Evolutionary conservation across 2,888 invertebrate genomes (phyloP).

Genomic region (Erebia palarica): DNA sequence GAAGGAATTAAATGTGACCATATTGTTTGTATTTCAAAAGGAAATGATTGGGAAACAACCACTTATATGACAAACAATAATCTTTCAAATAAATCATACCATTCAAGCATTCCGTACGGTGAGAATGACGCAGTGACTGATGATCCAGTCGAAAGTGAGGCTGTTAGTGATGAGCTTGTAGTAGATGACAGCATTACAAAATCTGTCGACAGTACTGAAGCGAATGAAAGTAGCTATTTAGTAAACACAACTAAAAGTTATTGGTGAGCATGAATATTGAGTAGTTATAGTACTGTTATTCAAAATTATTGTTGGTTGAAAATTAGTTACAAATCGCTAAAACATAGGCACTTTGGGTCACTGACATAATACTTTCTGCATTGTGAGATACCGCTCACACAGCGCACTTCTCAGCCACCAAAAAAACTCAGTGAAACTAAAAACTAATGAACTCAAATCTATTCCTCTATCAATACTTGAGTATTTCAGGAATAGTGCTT

Average conservation of each 20-base stretch:
- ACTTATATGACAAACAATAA: conserved; percentile 13
- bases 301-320: no score
- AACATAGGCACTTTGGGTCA: no score
- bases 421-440: no score
- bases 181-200: neutral
- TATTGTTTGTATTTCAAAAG: conserved; percentile 32
- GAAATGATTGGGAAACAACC: neutral
- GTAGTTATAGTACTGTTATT: no score
- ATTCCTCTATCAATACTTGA: no score
- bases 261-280: conserved; percentile 13
- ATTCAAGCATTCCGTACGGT: neutral
- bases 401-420: no score
- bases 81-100: neutral
- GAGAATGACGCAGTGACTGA: neutral
- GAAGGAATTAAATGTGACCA: conserved; percentile 31
- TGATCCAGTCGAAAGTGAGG: neutral
- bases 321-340: no score
- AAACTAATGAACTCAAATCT: no score
- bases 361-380: no score
- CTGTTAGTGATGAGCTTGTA: neutral
- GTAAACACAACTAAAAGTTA: conserved; percentile 1
- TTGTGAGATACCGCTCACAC: no score
- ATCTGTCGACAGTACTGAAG: conserved; percentile 1
- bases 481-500: no score
- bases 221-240: conserved; percentile 14